Percentiles rank a stretch among this genome's conserved stretches.
Conservation (phyloP, 1,140 invertebrate genomes). For the Trichogramma pretiosum region DNA sequence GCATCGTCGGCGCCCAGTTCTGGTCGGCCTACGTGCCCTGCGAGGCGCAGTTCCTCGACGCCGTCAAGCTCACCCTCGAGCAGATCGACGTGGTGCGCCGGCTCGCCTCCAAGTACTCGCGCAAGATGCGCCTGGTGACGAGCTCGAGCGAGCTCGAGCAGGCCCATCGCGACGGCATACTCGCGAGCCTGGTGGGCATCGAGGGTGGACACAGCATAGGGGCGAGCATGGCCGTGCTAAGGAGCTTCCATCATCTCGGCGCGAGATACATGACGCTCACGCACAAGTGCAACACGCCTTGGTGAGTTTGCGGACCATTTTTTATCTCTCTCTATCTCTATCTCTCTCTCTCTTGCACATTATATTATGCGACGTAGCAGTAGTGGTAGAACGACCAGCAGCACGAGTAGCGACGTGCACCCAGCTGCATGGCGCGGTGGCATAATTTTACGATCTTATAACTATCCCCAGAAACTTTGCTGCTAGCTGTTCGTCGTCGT, state of each 20-base stretch:
- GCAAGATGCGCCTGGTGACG: constrained; percentile 26
- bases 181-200: constrained; percentile 76
- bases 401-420: too few relatives aligned
- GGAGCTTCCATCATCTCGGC: constrained; percentile 75
- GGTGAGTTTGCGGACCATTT: too few relatives aligned
- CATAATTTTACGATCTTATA: too few relatives aligned
- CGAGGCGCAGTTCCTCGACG: constrained; percentile 69
- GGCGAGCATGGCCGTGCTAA: constrained; percentile 68
- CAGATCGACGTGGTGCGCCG: constrained; percentile 75
- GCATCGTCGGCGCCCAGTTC: constrained; percentile 62
- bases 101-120: constrained; percentile 45
- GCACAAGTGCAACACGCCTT: constrained; percentile 80
- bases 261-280: constrained; percentile 78
- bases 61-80: constrained; percentile 69
- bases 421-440: too few relatives aligned
- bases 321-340: too few relatives aligned
- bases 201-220: constrained; percentile 81
- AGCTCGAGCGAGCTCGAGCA: constrained; percentile 12
- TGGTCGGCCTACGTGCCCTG: constrained; percentile 87
- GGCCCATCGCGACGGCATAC: constrained; percentile 45
- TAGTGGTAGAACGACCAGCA: too few relatives aligned
- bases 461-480: too few relatives aligned
- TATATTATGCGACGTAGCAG: constrained; percentile 52
- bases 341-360: constrained; percentile 39
- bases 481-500: too few relatives aligned